Base-by-base conservation (phyloP, 2,113 vertebrate species). In the Camelus bactrianus region DNA sequence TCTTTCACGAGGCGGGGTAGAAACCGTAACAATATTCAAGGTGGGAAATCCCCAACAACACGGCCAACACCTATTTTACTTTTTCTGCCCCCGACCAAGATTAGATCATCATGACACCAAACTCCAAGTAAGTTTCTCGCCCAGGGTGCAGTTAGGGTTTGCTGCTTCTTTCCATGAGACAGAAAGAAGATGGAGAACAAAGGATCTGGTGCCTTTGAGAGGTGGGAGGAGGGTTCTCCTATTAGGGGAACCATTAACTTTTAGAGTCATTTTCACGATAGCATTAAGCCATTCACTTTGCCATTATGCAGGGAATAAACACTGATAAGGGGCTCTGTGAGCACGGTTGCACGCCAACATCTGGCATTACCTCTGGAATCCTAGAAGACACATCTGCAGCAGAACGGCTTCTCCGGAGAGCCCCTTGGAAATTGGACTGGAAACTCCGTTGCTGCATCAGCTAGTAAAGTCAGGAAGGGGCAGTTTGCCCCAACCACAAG, bases 161-260 rank as follows among this genome's bases (percentile, higher is more conserved):
- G 12, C 9, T 0, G 0, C 15, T 42, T 54, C 60, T 75, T 86
- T 87, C 26, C 24, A 1, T 0, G 20, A 92, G n/a, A 19, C 50
- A 22, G 48, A 58, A 35, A 72, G 50, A 82, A 30, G 60, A 81
- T n/a, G 52, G 58, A 92, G 72, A 73, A 56, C 2, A 35, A 30
- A 65, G 20, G 6, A 48, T 10, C 28, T 3, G 2, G 60, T 69
- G 38, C 20, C 0, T 0, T 10, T 91, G 79, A 60, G 58, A 50
- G 48, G n/a, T 7, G 70, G 73, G 4, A 26, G 38, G 24, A 56
- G 24, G 24, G 2, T 15, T 93, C 86, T 65, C 15, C 77, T 87
- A 62, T 95, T 83, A 91, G 75, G 79, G 77, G 48, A 97, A 30
- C n/a, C 69, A 89, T 86, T 98, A 97, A 96, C 56, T 62, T 96